Conservation (phyloP, 2,113 vertebrate species). For the Lamprotornis superbus region DNA sequence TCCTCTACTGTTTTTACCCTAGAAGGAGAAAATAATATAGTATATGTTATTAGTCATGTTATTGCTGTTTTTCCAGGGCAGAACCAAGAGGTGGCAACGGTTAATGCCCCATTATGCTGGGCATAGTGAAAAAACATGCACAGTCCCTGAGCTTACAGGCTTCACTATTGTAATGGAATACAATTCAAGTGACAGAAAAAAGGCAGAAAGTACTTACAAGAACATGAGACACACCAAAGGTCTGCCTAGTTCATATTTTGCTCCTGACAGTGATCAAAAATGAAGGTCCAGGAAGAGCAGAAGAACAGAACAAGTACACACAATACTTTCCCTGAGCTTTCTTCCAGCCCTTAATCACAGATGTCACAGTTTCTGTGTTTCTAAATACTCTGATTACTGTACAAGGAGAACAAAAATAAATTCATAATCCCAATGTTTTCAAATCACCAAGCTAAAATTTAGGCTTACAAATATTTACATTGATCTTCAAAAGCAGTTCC, state of each 20-base stretch:
- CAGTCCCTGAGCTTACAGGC: background rate
- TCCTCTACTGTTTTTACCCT: fast-evolving
- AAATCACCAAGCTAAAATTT: background rate
- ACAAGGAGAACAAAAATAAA: background rate
- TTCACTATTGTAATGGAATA: background rate
- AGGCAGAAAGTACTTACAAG: background rate
- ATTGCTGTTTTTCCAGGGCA: background rate
- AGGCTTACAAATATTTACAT: background rate
- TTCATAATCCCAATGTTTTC: background rate
- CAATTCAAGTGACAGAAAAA: background rate
- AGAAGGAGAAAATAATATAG: background rate
- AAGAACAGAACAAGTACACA: background rate
- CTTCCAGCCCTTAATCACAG: background rate
- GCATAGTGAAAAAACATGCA: background rate
- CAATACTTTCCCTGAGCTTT: fast-evolving
- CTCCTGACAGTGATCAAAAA: background rate
- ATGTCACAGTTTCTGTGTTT: background rate
- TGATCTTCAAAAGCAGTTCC: background rate
- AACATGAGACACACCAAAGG: background rate
- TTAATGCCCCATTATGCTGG: background rate
- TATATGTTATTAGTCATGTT: background rate
- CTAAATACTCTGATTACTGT: background rate
- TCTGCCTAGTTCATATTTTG: background rate
- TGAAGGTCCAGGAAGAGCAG: background rate
- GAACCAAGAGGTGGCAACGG: background rate